Conservation (phyloP, 2,113 vertebrate species). For the Pelmatolapia mariae region DNA sequence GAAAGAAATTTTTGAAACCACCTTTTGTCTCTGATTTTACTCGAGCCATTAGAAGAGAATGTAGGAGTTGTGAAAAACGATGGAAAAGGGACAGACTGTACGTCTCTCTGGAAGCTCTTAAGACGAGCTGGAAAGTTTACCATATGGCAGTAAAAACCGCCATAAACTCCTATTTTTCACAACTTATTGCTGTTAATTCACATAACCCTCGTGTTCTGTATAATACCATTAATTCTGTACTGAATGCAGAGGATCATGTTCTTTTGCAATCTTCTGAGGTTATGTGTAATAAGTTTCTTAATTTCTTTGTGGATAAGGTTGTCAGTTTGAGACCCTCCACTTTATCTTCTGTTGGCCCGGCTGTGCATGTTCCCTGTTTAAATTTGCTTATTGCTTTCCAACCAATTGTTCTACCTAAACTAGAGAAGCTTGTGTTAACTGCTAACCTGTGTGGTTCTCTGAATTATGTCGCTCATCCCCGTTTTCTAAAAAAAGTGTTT, state of each 20-base stretch:
- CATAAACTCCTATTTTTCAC: too few species aligned
- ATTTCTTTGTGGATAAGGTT: not conserved
- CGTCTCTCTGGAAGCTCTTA: too few species aligned
- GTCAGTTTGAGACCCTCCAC: not conserved
- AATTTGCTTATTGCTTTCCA: not conserved
- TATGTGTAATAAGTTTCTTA: not conserved
- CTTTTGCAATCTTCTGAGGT: not conserved
- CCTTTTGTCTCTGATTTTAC: too few species aligned
- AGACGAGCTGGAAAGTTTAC: too few species aligned
- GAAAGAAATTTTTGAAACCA: not conserved
- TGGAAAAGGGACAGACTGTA: too few species aligned
- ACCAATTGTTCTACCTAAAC: not conserved
- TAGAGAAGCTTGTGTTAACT: not conserved
- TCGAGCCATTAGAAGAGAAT: too few species aligned
- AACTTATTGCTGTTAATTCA: too few species aligned
- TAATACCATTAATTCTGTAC: too few species aligned
- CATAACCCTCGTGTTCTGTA: too few species aligned
- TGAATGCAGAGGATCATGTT: too few species aligned
- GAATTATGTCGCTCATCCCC: not conserved
- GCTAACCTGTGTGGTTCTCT: not conserved
- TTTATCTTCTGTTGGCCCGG: fast-evolving
- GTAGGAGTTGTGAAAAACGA: too few species aligned
- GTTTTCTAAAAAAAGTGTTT: not conserved
- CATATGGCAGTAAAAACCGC: too few species aligned
- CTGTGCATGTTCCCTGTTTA: not conserved